Evolutionary conservation across 2,113 vertebrate species (phyloP).

Genomic region (Catharus minimus): DNA sequence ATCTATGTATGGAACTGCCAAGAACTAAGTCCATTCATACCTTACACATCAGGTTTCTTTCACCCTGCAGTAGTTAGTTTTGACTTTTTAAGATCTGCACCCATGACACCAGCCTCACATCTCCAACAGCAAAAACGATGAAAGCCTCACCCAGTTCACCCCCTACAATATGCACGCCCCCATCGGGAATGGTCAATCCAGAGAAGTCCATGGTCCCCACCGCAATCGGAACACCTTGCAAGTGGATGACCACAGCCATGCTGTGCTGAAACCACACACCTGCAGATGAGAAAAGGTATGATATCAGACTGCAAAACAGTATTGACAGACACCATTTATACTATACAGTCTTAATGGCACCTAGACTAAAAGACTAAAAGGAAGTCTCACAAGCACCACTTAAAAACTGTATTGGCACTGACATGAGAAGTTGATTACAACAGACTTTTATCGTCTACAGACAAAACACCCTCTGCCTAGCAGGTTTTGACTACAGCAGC

Average conservation of each 20-base stretch:
- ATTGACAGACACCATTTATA: slow-evolving; percentile 48
- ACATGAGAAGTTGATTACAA: neutral
- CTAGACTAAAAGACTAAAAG: neutral
- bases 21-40: slow-evolving; percentile 86
- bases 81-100: slow-evolving; percentile 83
- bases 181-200: slow-evolving; percentile 91
- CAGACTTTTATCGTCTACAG: neutral
- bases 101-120: slow-evolving; percentile 85
- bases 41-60: slow-evolving; percentile 81
- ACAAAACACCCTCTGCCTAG: neutral
- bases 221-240: slow-evolving; percentile 92
- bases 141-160: slow-evolving; percentile 96
- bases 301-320: slow-evolving; percentile 77
- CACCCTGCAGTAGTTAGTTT: slow-evolving; percentile 86
- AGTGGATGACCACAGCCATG: slow-evolving; percentile 96
- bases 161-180: slow-evolving; percentile 92
- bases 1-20: slow-evolving; percentile 82
- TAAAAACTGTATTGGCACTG: neutral
- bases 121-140: slow-evolving; percentile 89
- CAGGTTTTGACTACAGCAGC: neutral
- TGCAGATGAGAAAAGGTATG: slow-evolving; percentile 91
- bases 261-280: slow-evolving; percentile 91
- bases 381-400: neutral
- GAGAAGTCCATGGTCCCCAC: slow-evolving; percentile 95
- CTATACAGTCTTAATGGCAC: slow-evolving; percentile 9